Percentiles rank a stretch among this genome's conserved stretches.
Evolutionary conservation across 2,797 vertebrate genomes (phyloP).

Genomic region (Intellagama lesueurii): DNA sequence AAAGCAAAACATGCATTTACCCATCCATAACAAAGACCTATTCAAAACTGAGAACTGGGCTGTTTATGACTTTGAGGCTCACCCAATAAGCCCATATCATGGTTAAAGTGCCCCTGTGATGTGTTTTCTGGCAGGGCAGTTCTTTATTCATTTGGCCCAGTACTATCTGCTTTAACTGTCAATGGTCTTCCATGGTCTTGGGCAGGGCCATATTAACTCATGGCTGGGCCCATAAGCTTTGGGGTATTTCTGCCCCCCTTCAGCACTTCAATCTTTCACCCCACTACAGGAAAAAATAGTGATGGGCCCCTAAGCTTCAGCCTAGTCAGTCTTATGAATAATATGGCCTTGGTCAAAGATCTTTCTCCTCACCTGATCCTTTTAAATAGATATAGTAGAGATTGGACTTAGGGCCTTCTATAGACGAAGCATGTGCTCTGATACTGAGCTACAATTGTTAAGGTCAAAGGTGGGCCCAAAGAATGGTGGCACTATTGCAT

Average conservation of each 20-base stretch:
- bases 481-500: too few species aligned
- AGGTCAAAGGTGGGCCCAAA: too few species aligned
- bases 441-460: neutral
- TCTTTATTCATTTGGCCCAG: neutral
- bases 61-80: neutral
- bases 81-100: too few species aligned
- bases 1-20: neutral
- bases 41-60: neutral
- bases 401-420: neutral
- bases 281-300: too few species aligned
- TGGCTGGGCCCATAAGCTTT: too few species aligned
- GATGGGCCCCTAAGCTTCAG: too few species aligned
- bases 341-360: neutral
- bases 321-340: too few species aligned
- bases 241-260: too few species aligned
- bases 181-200: neutral
- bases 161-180: neutral
- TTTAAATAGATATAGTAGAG: neutral
- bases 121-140: neutral
- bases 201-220: too few species aligned
- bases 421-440: neutral
- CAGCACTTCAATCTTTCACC: too few species aligned
- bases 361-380: neutral
- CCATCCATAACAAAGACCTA: neutral
- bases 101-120: neutral